phyloP scores from a whole-genome alignment of 2,113 vertebrate genomes.

The Macaca mulatta region DNA sequence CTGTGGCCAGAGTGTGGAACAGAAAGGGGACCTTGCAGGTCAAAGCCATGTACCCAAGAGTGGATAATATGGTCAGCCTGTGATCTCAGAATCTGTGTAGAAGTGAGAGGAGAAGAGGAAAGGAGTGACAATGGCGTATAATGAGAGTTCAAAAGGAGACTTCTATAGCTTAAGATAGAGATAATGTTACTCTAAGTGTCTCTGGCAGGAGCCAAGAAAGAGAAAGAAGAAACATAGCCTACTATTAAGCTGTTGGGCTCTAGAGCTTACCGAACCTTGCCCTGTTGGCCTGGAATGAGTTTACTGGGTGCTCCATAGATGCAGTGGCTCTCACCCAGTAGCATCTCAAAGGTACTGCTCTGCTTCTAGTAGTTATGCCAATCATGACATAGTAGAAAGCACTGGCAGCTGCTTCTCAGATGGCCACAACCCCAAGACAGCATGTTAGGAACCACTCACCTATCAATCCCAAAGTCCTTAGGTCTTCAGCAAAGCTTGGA shows the following conservation, averaged over 20 bases:
- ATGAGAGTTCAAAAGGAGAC: background rate
- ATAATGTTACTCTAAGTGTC: background rate
- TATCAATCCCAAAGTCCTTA: constrained; percentile 36
- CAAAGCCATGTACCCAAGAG: background rate
- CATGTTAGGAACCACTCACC: background rate
- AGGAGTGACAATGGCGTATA: background rate
- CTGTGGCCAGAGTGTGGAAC: background rate
- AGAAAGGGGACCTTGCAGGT: constrained; percentile 5
- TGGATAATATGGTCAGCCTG: background rate
- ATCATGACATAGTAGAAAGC: background rate
- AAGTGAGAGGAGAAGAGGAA: constrained; percentile 6
- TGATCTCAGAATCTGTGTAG: background rate
- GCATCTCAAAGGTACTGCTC: background rate
- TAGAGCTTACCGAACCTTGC: background rate
- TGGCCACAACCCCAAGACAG: background rate
- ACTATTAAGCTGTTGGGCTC: background rate
- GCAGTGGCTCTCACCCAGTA: background rate
- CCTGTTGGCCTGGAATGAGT: background rate
- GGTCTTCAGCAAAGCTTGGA: constrained; percentile 30
- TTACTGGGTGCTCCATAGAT: background rate
- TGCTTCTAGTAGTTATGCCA: background rate
- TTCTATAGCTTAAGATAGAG: background rate
- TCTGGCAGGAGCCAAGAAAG: background rate
- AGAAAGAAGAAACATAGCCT: background rate
- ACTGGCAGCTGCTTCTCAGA: background rate